Evolutionary conservation across 53 echinoderm and acorn worm genomes (phyloP).

Genomic region (Glandiceps talaboti): DNA sequence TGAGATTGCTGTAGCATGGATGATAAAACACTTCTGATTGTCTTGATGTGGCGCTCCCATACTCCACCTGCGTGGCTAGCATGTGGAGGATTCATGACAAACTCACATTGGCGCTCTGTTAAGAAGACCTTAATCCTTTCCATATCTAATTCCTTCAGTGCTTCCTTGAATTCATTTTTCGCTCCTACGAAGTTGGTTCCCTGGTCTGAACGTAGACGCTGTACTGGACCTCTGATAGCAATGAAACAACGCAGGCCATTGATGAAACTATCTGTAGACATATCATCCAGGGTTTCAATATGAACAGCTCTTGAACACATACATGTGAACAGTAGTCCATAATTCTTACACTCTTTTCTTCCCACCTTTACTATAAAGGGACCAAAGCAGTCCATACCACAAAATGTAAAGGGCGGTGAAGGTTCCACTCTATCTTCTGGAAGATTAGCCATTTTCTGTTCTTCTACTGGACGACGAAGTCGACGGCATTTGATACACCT

Average conservation of each 20-base stretch:
- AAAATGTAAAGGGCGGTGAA: too few species aligned
- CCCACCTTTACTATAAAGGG: too few species aligned
- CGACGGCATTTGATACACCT: too few species aligned
- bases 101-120: constrained; percentile 34
- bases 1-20: constrained; percentile 26
- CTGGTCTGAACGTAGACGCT: constrained; percentile 27
- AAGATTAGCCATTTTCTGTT: too few species aligned
- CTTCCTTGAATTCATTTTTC: constrained; percentile 21
- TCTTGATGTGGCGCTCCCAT: constrained; percentile 45
- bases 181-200: constrained; percentile 44
- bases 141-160: constrained; percentile 18
- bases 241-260: constrained; percentile 50
- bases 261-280: too few species aligned
- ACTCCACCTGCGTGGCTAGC: constrained; percentile 57
- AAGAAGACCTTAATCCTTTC: constrained; percentile 21
- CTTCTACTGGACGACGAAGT: too few species aligned
- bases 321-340: too few species aligned
- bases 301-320: too few species aligned
- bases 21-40: constrained; percentile 23
- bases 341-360: too few species aligned
- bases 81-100: constrained; percentile 33
- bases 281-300: too few species aligned
- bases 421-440: too few species aligned
- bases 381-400: too few species aligned
- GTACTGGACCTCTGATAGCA: constrained; percentile 34